Conservation (phyloP, 2,888 invertebrate genomes). For the Molorchus minor region DNA sequence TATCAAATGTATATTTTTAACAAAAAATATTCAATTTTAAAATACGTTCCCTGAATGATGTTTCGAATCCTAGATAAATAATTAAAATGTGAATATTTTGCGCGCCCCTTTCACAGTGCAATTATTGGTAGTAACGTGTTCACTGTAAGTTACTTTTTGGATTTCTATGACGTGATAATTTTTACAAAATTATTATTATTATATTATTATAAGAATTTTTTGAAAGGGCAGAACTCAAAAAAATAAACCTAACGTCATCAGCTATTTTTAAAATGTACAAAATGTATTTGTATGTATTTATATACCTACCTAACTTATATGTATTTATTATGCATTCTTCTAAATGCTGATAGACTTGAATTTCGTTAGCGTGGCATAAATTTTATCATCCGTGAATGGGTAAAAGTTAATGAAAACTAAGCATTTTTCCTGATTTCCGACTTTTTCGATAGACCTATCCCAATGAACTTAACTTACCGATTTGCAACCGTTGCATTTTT, state of each 20-base stretch:
- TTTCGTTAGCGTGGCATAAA: background rate
- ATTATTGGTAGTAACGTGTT: no score
- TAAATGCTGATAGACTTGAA: background rate
- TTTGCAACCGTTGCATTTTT: conserved; percentile 16
- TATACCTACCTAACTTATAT: background rate
- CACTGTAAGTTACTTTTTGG: no score
- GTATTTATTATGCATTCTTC: background rate
- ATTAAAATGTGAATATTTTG: no score
- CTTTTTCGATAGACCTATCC: conserved; percentile 4
- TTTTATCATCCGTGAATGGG: background rate
- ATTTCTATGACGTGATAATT: no score
- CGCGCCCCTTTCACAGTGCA: no score
- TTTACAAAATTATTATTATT: no score
- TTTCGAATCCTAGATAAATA: no score
- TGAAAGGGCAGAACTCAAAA: no score
- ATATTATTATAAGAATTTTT: no score
- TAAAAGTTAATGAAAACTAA: conserved; percentile 2
- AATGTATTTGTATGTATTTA: background rate
- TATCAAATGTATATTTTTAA: no score
- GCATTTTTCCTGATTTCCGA: conserved; percentile 5
- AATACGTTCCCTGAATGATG: no score
- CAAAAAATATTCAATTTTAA: no score
- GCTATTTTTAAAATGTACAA: background rate
- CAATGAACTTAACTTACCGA: conserved; percentile 1
- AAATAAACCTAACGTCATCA: background rate